A percentile compares a stretch with the other conserved stretches of the same genome.
These are phyloP conservation scores for Copidosoma aretas DNA, from an alignment of 2,888 invertebrate genomes.

Conservation along the genomic window DNA sequence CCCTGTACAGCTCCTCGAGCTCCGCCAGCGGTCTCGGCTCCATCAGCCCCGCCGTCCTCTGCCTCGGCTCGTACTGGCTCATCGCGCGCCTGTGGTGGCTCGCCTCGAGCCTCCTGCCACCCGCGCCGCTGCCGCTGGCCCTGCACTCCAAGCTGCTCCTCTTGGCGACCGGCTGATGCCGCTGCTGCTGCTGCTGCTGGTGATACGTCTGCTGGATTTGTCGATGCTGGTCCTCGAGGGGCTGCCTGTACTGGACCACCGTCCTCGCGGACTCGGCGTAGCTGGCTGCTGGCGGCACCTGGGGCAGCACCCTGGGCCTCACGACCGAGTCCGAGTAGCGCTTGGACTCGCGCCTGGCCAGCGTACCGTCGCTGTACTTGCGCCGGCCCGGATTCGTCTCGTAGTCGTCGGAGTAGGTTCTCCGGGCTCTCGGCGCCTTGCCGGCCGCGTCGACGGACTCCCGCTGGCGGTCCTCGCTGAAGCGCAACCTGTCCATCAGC, in stretches of 20 bases:
- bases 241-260: neutral
- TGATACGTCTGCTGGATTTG: no score
- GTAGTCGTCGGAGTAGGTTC: conserved; percentile 54
- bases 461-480: conserved; percentile 43
- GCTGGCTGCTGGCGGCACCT: conserved; percentile 12
- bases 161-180: conserved; percentile 33
- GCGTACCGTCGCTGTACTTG: conserved; percentile 31
- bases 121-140: neutral
- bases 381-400: conserved; percentile 41
- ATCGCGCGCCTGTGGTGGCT: conserved; percentile 49
- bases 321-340: conserved; percentile 38
- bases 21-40: conserved; percentile 43
- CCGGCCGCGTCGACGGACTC: neutral
- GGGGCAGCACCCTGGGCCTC: conserved; percentile 32
- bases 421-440: conserved; percentile 38
- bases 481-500: conserved; percentile 32
- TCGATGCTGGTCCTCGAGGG: no score
- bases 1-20: conserved; percentile 40
- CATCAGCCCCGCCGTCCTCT: conserved; percentile 8
- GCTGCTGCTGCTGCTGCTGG: neutral
- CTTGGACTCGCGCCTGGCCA: conserved; percentile 31
- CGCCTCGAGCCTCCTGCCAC: conserved; percentile 37
- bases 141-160: conserved; percentile 48
- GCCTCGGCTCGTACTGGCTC: conserved; percentile 49
- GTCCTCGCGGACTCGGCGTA: conserved; percentile 34